phyloP scores from a whole-genome alignment of 64 coral and sea anemone genomes.

The Actinia equina region DNA sequence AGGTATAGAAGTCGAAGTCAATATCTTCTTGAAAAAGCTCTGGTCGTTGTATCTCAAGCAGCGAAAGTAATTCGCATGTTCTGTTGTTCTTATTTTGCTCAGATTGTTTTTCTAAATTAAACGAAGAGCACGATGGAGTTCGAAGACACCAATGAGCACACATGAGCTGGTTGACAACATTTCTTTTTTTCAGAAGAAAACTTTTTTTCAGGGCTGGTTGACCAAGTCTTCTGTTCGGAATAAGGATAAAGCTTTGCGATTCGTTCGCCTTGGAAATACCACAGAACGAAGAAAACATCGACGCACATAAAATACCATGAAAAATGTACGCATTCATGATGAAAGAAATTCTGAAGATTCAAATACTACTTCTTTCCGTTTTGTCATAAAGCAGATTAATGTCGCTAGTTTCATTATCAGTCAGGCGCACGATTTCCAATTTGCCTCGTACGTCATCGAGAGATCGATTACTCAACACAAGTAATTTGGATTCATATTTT shows the following conservation, averaged over 20 bases:
- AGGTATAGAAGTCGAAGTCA: neutral
- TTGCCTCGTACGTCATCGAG: too few species aligned
- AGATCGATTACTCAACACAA: too few species aligned
- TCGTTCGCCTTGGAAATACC: neutral
- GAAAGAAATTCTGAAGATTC: too few species aligned
- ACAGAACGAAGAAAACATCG: neutral
- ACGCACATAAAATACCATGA: neutral
- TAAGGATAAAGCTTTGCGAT: neutral
- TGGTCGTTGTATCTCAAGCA: neutral
- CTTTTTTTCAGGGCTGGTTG: too few species aligned
- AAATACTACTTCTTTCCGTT: too few species aligned
- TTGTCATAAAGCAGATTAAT: too few species aligned
- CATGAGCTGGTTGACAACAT: neutral
- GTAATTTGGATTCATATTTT: too few species aligned
- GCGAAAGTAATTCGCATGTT: neutral
- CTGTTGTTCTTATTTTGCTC: neutral
- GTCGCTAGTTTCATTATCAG: too few species aligned
- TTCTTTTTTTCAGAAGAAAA: neutral
- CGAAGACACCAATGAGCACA: neutral
- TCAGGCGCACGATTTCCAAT: too few species aligned
- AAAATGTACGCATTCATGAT: too few species aligned
- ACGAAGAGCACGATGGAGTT: neutral
- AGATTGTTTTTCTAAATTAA: conserved; percentile 5
- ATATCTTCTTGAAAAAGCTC: neutral
- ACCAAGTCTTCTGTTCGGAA: neutral